These are phyloP conservation scores for Macrotrachela quadricornifera DNA, from an alignment of 1,140 invertebrate species.

Conservation along the genomic window DNA sequence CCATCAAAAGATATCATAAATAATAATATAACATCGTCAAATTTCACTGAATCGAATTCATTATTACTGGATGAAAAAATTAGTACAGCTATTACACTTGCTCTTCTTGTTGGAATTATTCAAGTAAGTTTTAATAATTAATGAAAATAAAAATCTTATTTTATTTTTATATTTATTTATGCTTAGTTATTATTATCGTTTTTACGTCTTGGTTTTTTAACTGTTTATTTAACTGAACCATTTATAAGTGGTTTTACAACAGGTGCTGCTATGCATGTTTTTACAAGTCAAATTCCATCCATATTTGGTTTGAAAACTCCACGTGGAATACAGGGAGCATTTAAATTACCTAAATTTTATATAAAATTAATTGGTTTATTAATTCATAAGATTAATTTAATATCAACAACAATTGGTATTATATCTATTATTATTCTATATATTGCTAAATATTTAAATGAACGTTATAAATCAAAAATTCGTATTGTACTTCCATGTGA, in stretches of 20 bases:
- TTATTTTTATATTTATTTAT: neutral
- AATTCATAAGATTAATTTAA: neutral
- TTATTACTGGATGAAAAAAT: conserved; percentile 3
- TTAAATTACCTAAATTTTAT: conserved; percentile 3
- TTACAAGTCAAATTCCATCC: conserved; percentile 5
- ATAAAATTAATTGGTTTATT: neutral
- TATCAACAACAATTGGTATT: neutral
- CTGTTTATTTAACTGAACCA: conserved; percentile 7
- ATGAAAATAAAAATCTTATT: neutral
- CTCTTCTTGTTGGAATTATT: conserved; percentile 7
- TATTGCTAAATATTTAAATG: conserved; percentile 1
- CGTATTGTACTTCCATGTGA: neutral
- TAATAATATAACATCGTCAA: too few species aligned
- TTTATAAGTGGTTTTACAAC: conserved; percentile 10
- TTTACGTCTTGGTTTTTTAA: conserved; percentile 4
- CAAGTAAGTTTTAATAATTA: conserved; percentile 3
- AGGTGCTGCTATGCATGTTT: conserved; percentile 4
- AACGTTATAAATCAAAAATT: neutral
- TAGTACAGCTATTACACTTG: neutral
- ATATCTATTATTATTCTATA: neutral
- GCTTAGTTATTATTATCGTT: conserved; percentile 18
- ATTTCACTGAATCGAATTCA: neutral
- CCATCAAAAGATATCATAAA: conserved; percentile 10
- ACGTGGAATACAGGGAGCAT: neutral
- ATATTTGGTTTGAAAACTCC: conserved; percentile 5